A percentile compares a stretch with the other conserved stretches of the same genome.
Conservation (phyloP, 2,113 vertebrate genomes). For the Sinocyclocheilus rhinocerous region DNA sequence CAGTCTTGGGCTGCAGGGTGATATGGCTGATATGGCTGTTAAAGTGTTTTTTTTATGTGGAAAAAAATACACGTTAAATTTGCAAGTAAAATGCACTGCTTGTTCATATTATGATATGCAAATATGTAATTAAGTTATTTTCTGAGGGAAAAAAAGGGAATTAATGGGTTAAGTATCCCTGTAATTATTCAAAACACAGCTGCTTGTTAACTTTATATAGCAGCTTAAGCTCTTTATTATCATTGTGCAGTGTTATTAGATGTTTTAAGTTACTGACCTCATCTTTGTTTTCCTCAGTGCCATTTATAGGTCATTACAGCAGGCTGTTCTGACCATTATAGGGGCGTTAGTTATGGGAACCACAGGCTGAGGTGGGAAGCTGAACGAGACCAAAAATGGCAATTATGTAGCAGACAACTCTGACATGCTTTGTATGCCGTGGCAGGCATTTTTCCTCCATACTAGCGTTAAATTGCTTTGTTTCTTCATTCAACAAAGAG, state of each 20-base stretch:
- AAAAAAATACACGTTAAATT: not conserved
- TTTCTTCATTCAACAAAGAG: slow-evolving; percentile 11
- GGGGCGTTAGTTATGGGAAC: slow-evolving; percentile 35
- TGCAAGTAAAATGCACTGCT: not conserved
- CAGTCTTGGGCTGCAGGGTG: too few relatives aligned
- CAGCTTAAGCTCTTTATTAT: slow-evolving; percentile 20
- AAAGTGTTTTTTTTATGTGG: too few relatives aligned
- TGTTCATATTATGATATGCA: not conserved
- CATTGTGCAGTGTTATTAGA: not conserved
- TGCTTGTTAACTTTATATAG: not conserved
- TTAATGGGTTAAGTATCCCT: not conserved
- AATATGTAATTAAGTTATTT: not conserved
- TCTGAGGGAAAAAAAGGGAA: not conserved
- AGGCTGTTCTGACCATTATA: slow-evolving; percentile 29
- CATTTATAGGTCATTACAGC: slow-evolving; percentile 42
- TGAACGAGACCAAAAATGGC: slow-evolving; percentile 23
- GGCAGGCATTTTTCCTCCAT: slow-evolving; percentile 41
- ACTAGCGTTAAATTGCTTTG: slow-evolving; percentile 25
- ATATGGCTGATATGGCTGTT: not conserved
- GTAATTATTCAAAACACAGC: not conserved
- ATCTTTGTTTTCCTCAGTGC: slow-evolving; percentile 38
- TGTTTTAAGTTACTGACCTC: slow-evolving; percentile 49
- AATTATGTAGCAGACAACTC: slow-evolving; percentile 32
- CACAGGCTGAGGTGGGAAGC: slow-evolving; percentile 18
- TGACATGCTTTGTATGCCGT: slow-evolving; percentile 9